Evolutionary conservation across 2,113 vertebrate genomes (phyloP).

Genomic region (Nothocercus julius): DNA sequence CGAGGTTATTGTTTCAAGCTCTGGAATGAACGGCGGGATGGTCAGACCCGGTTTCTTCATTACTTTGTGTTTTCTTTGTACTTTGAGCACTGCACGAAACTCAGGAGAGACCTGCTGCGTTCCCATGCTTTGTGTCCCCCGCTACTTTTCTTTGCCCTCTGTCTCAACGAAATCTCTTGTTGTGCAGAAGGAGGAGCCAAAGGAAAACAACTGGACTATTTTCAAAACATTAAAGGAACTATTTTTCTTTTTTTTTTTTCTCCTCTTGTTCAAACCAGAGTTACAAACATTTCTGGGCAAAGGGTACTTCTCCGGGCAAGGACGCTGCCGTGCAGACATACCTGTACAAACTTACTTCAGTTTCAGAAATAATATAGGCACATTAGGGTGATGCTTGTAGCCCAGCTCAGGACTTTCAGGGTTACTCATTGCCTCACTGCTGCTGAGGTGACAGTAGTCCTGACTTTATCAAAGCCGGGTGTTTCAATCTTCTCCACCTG

Average conservation of each 20-base stretch:
- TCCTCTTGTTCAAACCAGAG: not conserved
- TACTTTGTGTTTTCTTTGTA: conserved; percentile 28
- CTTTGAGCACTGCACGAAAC: not conserved
- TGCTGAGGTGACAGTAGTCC: not conserved
- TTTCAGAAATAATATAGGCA: not conserved
- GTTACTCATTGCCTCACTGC: not conserved
- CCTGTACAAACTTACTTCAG: not conserved
- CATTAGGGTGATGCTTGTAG: not conserved
- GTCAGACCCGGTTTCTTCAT: conserved; percentile 9
- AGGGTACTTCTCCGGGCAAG: not conserved
- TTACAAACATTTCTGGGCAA: not conserved
- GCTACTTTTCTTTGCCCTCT: not conserved
- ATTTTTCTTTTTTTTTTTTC: not conserved
- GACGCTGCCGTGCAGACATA: not conserved
- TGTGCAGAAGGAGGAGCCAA: not conserved
- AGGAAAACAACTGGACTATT: not conserved
- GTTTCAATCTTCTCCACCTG: not conserved
- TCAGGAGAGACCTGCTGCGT: not conserved
- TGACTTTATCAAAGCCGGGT: not conserved
- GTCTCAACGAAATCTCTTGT: not conserved
- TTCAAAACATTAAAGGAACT: not conserved
- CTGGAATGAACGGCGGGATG: conserved; percentile 29
- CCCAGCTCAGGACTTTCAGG: not conserved
- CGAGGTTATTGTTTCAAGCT: conserved; percentile 38
- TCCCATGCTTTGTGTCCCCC: not conserved